These are phyloP conservation scores for Embidobia sp. DNA, from an alignment of 2,888 invertebrate genomes.

Conservation along the genomic window DNA sequence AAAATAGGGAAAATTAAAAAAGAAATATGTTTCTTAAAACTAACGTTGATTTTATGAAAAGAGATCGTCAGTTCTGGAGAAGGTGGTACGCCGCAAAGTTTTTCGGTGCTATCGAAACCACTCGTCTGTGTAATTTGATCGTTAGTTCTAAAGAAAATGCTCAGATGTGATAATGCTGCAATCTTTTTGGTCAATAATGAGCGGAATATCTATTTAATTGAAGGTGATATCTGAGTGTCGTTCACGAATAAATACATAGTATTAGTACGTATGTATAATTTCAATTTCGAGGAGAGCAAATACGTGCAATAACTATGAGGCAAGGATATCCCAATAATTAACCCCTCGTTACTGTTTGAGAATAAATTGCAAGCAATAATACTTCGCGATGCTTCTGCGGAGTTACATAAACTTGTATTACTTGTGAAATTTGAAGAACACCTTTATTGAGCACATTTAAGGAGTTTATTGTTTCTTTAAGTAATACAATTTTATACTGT, in stretches of 20 bases:
- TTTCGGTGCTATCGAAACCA: constrained; percentile 11
- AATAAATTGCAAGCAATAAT: no score
- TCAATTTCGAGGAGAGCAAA: neutral
- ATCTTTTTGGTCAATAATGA: constrained; percentile 2
- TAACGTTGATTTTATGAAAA: no score
- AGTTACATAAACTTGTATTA: no score
- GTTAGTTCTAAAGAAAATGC: neutral
- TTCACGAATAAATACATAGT: constrained; percentile 7
- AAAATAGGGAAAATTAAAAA: neutral
- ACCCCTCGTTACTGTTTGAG: no score
- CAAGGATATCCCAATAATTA: constrained; percentile 16
- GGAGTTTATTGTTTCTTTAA: no score
- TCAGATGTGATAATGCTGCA: constrained; percentile 18
- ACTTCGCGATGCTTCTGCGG: no score
- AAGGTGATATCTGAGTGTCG: constrained; percentile 16
- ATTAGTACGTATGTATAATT: constrained; percentile 9
- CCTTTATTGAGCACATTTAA: no score
- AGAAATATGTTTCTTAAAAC: no score
- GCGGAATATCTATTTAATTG: neutral
- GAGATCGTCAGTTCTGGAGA: no score
- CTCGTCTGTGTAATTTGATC: neutral
- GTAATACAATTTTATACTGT: no score
- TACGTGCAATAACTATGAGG: constrained; percentile 21
- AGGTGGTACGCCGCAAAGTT: no score
- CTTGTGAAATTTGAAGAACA: no score